Evolutionary conservation across 37 sponge, comb jelly and placozoan species (phyloP).

Genomic region (Lycopodina hypogea): DNA sequence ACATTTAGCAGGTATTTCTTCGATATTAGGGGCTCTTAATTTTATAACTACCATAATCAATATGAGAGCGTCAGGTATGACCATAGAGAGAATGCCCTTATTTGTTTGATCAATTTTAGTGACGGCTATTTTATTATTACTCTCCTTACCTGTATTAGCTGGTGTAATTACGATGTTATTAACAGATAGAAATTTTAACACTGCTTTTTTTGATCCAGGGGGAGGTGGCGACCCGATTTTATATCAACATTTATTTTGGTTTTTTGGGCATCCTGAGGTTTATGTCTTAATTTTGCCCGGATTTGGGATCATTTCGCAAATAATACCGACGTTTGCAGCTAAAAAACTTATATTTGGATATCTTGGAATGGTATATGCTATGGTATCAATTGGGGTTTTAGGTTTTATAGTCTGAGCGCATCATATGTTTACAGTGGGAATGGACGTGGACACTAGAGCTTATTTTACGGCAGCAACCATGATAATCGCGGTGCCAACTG

Average conservation of each 20-base stretch:
- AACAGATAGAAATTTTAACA: conserved; percentile 88
- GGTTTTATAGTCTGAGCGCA: conserved; percentile 92
- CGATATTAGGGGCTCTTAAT: conserved; percentile 77
- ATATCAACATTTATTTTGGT: conserved; percentile 92
- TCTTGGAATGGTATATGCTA: conserved; percentile 88
- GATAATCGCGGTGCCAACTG: conserved; percentile 88
- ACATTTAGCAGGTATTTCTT: conserved; percentile 81
- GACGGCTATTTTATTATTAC: conserved; percentile 72
- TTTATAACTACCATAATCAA: conserved; percentile 87
- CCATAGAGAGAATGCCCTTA: conserved; percentile 67
- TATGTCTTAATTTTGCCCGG: conserved; percentile 86
- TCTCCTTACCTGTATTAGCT: conserved; percentile 88
- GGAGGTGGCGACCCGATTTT: conserved; percentile 91
- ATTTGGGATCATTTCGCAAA: conserved; percentile 87
- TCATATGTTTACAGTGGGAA: conserved; percentile 91
- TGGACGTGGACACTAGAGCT: conserved; percentile 87
- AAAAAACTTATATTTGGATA: conserved; percentile 89
- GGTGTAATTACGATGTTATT: conserved; percentile 87
- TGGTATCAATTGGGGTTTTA: conserved; percentile 86
- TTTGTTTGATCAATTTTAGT: conserved; percentile 88
- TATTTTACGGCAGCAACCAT: conserved; percentile 91
- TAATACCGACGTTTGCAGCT: conserved; percentile 67
- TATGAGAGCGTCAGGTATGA: conserved; percentile 78
- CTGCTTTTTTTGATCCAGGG: conserved; percentile 89
- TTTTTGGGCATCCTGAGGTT: conserved; percentile 92